These are phyloP conservation scores for Phylloscopus trochilus DNA, from an alignment of 2,113 vertebrate genomes.

Conservation along the genomic window DNA sequence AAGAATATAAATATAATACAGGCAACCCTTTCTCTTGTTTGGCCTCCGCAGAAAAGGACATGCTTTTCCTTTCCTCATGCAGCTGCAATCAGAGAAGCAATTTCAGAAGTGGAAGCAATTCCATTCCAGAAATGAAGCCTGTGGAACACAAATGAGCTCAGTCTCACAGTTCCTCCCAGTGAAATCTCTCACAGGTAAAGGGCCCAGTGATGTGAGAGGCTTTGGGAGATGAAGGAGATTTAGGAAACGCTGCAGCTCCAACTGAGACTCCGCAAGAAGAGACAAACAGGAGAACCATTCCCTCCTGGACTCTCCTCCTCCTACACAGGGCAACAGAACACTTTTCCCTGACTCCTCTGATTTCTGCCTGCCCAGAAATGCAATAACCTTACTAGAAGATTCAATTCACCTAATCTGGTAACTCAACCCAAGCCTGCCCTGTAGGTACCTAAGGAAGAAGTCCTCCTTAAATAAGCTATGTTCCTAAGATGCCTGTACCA, in stretches of 20 bases:
- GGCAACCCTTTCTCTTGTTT: not conserved
- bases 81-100: not conserved
- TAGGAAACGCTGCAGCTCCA: not conserved
- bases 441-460: not conserved
- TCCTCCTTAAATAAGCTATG: slow-evolving; percentile 1
- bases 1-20: not conserved
- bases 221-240: not conserved
- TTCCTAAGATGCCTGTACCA: not conserved
- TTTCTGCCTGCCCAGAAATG: not conserved
- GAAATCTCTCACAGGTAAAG: not conserved
- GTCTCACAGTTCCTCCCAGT: not conserved
- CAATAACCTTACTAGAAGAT: not conserved
- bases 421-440: not conserved
- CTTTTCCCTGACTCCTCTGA: not conserved
- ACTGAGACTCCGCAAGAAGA: not conserved
- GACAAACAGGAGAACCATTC: not conserved
- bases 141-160: not conserved
- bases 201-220: not conserved
- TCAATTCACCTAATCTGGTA: not conserved
- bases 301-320: not conserved
- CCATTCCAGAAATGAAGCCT: not conserved
- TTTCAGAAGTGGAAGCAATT: not conserved
- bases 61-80: not conserved
- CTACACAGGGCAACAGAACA: not conserved
- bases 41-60: not conserved